Conservation (phyloP, 2,113 vertebrate genomes). For the Neogobius melanostomus region DNA sequence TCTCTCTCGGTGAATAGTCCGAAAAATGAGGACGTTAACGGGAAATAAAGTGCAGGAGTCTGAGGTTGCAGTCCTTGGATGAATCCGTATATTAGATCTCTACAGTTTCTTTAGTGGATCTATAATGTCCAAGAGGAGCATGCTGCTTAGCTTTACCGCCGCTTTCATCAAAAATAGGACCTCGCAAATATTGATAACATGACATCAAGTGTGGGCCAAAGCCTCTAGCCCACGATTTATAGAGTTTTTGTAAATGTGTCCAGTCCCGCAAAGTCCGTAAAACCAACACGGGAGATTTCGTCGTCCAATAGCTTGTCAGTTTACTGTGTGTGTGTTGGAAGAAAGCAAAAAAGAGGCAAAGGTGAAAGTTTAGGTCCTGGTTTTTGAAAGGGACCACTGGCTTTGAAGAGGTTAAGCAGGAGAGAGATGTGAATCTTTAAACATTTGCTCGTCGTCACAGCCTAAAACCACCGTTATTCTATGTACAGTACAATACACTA, state of each 20-base stretch:
- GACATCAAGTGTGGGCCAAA: constrained; percentile 27
- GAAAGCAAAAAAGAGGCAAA: constrained; percentile 16
- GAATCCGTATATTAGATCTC: constrained; percentile 20
- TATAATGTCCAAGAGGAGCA: constrained; percentile 18
- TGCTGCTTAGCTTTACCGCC: constrained; percentile 6
- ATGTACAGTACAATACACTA: neutral
- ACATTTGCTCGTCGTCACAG: neutral
- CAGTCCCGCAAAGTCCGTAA: neutral
- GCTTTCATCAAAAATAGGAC: constrained; percentile 6
- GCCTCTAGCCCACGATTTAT: neutral
- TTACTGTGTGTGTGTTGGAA: constrained; percentile 10
- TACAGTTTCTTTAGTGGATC: constrained; percentile 12
- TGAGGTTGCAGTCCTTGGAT: constrained; percentile 60
- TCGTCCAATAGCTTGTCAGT: neutral
- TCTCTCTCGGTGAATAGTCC: constrained; percentile 51
- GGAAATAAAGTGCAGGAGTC: constrained; percentile 73
- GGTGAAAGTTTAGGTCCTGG: constrained; percentile 17
- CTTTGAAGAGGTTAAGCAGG: constrained; percentile 39
- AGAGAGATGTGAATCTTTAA: constrained; percentile 24
- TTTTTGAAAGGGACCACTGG: constrained; percentile 22
- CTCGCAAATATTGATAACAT: constrained; percentile 7
- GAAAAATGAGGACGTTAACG: constrained; percentile 19
- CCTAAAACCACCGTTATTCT: constrained; percentile 8
- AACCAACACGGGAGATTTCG: constrained; percentile 16
- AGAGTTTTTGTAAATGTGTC: constrained; percentile 1